These are phyloP conservation scores for Eudemis profundana DNA, from an alignment of 2,888 invertebrate species.

Conservation along the genomic window DNA sequence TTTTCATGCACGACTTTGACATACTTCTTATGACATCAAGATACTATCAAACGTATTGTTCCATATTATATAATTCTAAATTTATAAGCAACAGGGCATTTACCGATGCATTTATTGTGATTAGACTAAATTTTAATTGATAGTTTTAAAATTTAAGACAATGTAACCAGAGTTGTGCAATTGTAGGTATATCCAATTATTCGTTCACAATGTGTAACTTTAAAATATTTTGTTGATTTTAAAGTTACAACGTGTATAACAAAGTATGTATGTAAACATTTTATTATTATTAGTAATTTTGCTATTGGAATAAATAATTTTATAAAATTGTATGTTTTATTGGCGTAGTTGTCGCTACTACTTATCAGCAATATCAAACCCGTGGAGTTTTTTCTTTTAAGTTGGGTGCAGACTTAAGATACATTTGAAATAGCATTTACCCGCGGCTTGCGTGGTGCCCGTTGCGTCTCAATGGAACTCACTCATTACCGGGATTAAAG, in stretches of 20 bases:
- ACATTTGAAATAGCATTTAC: too few species aligned
- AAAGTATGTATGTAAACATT: conserved; percentile 18
- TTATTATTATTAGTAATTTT: conserved; percentile 32
- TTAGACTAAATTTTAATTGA: too few species aligned
- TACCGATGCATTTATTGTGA: conserved; percentile 56
- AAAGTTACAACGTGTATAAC: conserved; percentile 18
- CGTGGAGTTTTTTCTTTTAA: too few species aligned
- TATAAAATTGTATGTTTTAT: not conserved
- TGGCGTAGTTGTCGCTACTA: not conserved
- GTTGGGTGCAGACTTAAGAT: too few species aligned
- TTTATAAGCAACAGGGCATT: conserved; percentile 49
- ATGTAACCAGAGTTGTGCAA: conserved; percentile 41
- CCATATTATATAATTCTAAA: conserved; percentile 13
- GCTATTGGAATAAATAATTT: conserved; percentile 31
- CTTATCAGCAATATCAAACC: too few species aligned
- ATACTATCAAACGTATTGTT: conserved; percentile 14
- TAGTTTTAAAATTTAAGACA: conserved; percentile 41
- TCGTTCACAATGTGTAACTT: conserved; percentile 18
- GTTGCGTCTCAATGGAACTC: too few species aligned
- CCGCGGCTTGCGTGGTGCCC: too few species aligned
- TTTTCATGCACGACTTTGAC: too few species aligned
- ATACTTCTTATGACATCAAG: too few species aligned
- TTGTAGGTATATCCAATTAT: conserved; percentile 47
- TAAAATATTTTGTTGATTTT: not conserved
- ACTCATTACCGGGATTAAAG: too few species aligned